Evolutionary conservation across 64 coral and sea anemone species (phyloP).

Genomic region (Catalaphyllia jardinei): DNA sequence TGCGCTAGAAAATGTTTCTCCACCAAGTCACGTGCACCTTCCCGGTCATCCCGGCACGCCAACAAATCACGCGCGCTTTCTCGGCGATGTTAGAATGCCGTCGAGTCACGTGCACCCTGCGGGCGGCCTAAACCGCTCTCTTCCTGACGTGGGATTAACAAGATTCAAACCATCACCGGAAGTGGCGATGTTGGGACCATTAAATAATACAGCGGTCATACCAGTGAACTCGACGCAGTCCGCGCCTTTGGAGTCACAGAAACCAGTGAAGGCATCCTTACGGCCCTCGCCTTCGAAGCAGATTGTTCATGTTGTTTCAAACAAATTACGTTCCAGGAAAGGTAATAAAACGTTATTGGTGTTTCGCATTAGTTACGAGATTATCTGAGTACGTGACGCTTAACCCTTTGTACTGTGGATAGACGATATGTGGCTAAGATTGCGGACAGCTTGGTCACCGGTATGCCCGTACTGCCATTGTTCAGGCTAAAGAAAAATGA

Average conservation of each 20-base stretch:
- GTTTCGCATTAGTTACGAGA: not conserved
- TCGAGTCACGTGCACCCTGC: not conserved
- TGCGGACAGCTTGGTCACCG: too few species aligned
- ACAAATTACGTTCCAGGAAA: not conserved
- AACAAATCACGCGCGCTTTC: not conserved
- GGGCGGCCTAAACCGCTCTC: not conserved
- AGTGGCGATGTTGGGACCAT: not conserved
- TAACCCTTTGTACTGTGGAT: too few species aligned
- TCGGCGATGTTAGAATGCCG: not conserved
- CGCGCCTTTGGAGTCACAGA: not conserved
- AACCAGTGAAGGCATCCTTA: not conserved
- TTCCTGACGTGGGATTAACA: conserved; percentile 15
- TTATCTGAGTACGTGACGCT: too few species aligned
- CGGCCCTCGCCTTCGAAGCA: not conserved
- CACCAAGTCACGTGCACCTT: not conserved
- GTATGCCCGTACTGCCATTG: too few species aligned
- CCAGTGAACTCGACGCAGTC: not conserved
- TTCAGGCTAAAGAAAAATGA: too few species aligned
- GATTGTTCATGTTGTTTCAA: conserved; percentile 14
- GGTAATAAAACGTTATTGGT: not conserved
- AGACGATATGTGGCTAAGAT: too few species aligned
- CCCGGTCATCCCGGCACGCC: not conserved
- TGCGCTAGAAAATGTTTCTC: not conserved
- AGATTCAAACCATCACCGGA: conserved; percentile 45
- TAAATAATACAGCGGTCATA: not conserved